Evolutionary conservation across 2,113 vertebrate species (phyloP), one percentile per base, ranked within the genome.

Genomic region (Lampris incognitus): DNA sequence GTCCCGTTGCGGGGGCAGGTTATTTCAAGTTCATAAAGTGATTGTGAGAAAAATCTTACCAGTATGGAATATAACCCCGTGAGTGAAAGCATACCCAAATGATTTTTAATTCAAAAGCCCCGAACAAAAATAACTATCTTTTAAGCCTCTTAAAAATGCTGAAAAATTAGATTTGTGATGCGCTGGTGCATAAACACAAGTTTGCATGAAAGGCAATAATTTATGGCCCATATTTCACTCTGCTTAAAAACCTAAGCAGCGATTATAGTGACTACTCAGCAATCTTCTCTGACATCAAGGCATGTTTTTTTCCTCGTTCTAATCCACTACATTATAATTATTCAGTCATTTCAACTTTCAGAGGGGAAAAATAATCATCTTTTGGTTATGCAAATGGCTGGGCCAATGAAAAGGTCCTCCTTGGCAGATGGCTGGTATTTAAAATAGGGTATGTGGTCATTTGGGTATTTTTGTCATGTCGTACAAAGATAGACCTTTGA

Each of bases 171-270:
- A 91, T 92, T 93, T 93, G 84, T 77, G 85, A 92, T 92, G 90
- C 64, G 85, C 86, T 56, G 65, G 74, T 89, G 85, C 89, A 94
- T 87, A 93, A 90, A 94, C 85, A 94, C 87, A 92, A 93, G 87
- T 93, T 92, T 92, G 90, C 89, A 90, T 93, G 90, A 92, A 90
- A 93, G 92, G 92, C 91, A 91, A 93, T 92, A 90, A 93, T 94
- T 93, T 92, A 91, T 91, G 90, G 88, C 92, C 89, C 82, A 90
- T 88, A 92, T 93, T 92, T 93, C 91, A 85, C 85, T 92, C 91
- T 92, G 93, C 94, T 95, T 94, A 94, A 94, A 94, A 93, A 94
- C 91, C 91, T 92, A 93, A 94, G 92, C 88, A 85, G 83, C 90
- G 91, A 94, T 94, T 94, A 92, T 92, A 90, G 90, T 91, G 90